A percentile compares a stretch with the other conserved stretches of the same genome.
phyloP scores from a whole-genome alignment of 2,888 invertebrate genomes.

The Tiliacea aurago region DNA sequence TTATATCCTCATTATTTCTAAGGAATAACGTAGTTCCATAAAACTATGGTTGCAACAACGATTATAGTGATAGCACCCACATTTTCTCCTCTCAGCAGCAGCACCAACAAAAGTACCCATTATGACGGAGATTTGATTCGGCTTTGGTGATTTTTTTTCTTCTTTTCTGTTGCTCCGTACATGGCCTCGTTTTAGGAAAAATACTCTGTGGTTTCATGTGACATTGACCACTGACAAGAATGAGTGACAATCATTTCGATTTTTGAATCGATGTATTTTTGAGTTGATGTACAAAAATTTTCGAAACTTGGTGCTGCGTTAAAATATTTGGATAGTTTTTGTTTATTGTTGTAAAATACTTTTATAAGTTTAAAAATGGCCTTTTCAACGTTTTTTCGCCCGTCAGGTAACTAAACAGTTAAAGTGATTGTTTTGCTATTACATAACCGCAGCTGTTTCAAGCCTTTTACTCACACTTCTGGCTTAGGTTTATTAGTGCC shows the following conservation, averaged over 20 bases:
- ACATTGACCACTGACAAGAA: conserved; percentile 25
- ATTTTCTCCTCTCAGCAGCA: not conserved
- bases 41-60: not conserved
- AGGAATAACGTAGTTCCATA: not conserved
- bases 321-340: conserved; percentile 36
- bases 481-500: not conserved
- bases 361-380: conserved; percentile 75
- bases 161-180: too few relatives aligned
- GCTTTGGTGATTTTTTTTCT: too few relatives aligned
- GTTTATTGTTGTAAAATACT: conserved; percentile 6
- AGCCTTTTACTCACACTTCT: not conserved
- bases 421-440: conserved; percentile 71
- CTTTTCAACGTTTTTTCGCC: conserved; percentile 84
- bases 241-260: conserved; percentile 35
- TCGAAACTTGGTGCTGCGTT: conserved; percentile 39
- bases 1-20: not conserved
- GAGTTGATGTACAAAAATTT: conserved; percentile 39
- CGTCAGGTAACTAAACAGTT: conserved; percentile 77
- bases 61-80: not conserved
- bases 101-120: not conserved
- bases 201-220: not conserved
- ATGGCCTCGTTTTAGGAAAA: too few relatives aligned
- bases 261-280: conserved; percentile 47
- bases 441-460: conserved; percentile 78
- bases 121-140: too few relatives aligned